Conservation (phyloP, 2,797 vertebrate genomes). For the Micromesistius poutassou region DNA sequence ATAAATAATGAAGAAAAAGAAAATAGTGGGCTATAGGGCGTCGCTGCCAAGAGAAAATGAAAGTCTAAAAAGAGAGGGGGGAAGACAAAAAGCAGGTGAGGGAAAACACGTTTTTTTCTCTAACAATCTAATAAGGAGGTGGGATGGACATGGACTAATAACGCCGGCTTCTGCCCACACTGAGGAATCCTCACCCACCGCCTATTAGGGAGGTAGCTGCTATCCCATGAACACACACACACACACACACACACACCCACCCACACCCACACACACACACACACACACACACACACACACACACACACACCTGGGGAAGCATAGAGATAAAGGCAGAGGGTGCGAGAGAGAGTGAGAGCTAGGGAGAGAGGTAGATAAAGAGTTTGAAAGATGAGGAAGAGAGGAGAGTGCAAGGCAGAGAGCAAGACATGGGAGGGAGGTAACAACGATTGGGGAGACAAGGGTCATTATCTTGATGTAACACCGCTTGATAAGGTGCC, state of each 20-base stretch:
- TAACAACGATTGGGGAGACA: conserved; percentile 10
- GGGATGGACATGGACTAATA: neutral
- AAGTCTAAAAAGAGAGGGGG: neutral
- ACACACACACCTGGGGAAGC: neutral
- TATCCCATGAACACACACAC: too few species aligned
- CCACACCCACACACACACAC: conserved; percentile 20
- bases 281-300: neutral
- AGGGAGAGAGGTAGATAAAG: conserved; percentile 32
- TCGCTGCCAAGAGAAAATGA: too few species aligned
- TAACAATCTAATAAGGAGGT: neutral
- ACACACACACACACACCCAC: conserved; percentile 44
- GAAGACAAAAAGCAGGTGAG: neutral
- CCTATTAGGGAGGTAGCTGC: neutral
- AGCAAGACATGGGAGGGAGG: conserved; percentile 7
- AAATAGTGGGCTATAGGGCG: neutral
- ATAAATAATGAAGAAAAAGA: neutral
- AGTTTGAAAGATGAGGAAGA: neutral
- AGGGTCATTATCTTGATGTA: conserved; percentile 75
- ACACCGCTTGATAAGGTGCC: conserved; percentile 49
- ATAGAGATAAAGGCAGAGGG: conserved; percentile 3
- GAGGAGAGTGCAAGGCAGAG: neutral
- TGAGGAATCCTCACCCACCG: neutral
- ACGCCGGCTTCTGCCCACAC: neutral
- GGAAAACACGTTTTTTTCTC: too few species aligned
- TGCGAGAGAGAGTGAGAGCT: conserved; percentile 13